Conservation (phyloP, 2,888 invertebrate genomes). For the Thyatira batis region DNA sequence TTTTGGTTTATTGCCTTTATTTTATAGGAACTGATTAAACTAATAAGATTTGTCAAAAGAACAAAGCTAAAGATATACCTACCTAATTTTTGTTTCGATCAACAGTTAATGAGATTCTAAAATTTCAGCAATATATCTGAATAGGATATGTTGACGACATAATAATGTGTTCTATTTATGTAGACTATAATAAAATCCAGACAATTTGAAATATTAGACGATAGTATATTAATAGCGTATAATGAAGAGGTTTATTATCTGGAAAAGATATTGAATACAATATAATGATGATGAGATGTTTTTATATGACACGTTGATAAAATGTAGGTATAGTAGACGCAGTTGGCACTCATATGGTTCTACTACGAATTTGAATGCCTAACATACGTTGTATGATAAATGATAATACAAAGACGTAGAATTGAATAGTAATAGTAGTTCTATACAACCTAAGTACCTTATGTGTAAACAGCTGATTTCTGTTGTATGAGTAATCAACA, state of each 20-base stretch:
- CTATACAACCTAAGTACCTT: background rate
- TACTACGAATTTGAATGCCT: slow-evolving; percentile 4
- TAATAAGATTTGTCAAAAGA: too few relatives aligned
- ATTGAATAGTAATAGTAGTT: background rate
- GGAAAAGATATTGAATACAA: background rate
- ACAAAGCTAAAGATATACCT: background rate
- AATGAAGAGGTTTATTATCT: background rate
- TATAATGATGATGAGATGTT: background rate
- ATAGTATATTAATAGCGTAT: background rate
- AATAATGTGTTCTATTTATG: background rate
- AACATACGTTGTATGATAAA: background rate
- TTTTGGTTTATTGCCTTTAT: too few relatives aligned
- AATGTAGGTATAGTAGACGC: slow-evolving; percentile 18
- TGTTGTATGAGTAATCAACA: background rate
- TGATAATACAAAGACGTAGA: slow-evolving; percentile 3
- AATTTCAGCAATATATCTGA: background rate
- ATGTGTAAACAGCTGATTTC: background rate
- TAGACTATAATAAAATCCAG: background rate
- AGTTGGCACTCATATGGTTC: slow-evolving; percentile 32
- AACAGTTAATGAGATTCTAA: background rate
- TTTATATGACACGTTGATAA: background rate
- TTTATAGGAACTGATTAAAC: too few relatives aligned
- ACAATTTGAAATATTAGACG: background rate
- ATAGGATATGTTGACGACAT: background rate
- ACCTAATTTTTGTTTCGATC: too few relatives aligned